Percentiles rank a stretch among this genome's conserved stretches.
Conservation (phyloP, 2,797 vertebrate genomes). For the Pseudomugil tenellus region DNA sequence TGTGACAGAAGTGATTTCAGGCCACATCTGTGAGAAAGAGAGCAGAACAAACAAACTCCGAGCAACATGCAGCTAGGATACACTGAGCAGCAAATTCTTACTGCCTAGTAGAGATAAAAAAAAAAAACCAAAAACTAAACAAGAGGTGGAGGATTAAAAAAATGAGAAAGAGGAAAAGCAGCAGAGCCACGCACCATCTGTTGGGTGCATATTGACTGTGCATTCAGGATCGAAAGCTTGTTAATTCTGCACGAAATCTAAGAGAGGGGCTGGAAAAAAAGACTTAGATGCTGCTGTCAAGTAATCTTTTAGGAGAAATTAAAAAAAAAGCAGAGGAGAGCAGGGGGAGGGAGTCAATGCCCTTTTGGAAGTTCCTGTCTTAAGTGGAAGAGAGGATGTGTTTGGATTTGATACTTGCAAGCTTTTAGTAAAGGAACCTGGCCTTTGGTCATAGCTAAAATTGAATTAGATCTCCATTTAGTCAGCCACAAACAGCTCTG, state of each 20-base stretch:
- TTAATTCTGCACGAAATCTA: conserved; percentile 41
- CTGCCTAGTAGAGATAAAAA: conserved; percentile 47
- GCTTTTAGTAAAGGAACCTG: conserved; percentile 52
- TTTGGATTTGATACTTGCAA: conserved; percentile 52
- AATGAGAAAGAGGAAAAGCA: conserved; percentile 39
- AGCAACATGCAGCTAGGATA: conserved; percentile 46
- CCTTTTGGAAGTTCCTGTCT: conserved; percentile 19
- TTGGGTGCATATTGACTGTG: conserved; percentile 58
- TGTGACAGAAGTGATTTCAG: conserved; percentile 74
- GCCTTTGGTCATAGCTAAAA: conserved; percentile 58
- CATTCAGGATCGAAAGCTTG: conserved; percentile 55
- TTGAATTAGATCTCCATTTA: conserved; percentile 70
- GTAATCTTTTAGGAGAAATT: conserved; percentile 33
- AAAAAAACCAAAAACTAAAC: conserved; percentile 16
- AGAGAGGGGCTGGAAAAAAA: background rate
- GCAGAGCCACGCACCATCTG: conserved; percentile 69
- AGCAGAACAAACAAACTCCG: conserved; percentile 65
- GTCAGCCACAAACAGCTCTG: conserved; percentile 36
- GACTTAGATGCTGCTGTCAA: conserved; percentile 27
- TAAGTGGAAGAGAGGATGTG: conserved; percentile 34
- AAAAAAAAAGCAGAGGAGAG: conserved; percentile 7
- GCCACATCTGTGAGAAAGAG: conserved; percentile 73
- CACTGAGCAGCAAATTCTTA: conserved; percentile 59
- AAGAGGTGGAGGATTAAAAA: conserved; percentile 1
- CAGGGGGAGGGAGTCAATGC: background rate